Evolutionary conservation across 2,113 vertebrate species (phyloP).

Genomic region (Ctenomys sociabilis): DNA sequence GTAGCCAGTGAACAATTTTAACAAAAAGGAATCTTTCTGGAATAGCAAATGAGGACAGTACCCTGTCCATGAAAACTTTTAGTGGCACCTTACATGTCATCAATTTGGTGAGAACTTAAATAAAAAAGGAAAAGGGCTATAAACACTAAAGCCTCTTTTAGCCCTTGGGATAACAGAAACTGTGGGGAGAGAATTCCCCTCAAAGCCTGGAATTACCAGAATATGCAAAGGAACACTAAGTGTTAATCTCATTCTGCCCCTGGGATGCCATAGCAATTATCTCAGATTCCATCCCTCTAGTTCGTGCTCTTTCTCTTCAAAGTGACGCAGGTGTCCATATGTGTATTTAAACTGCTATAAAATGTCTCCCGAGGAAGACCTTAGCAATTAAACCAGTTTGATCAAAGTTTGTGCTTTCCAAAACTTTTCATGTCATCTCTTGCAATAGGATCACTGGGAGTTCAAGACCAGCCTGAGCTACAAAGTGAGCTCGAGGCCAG

Average conservation of each 20-base stretch:
- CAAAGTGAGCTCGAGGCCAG: too few species aligned
- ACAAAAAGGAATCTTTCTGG: too few species aligned
- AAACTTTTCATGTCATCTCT: not conserved
- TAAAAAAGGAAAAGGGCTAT: not conserved
- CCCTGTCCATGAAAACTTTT: not conserved
- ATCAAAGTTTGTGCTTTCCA: not conserved
- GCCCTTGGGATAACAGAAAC: too few species aligned
- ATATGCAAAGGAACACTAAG: not conserved
- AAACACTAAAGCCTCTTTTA: not conserved
- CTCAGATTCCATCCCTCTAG: not conserved
- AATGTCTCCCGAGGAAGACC: not conserved
- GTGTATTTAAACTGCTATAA: not conserved
- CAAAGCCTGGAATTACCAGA: not conserved
- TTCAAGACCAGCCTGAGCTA: too few species aligned
- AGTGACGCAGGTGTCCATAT: not conserved
- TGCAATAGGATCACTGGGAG: too few species aligned
- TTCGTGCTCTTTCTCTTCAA: not conserved
- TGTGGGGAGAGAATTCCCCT: not conserved
- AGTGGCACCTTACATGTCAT: too few species aligned
- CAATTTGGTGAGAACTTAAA: not conserved
- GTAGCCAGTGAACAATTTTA: accelerated
- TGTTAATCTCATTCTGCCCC: accelerated
- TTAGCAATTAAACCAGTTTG: not conserved
- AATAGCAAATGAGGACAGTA: accelerated
- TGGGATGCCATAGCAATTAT: accelerated